Evolutionary conservation across 2,113 vertebrate genomes (phyloP).

Genomic region (Tragelaphus buxtoni): DNA sequence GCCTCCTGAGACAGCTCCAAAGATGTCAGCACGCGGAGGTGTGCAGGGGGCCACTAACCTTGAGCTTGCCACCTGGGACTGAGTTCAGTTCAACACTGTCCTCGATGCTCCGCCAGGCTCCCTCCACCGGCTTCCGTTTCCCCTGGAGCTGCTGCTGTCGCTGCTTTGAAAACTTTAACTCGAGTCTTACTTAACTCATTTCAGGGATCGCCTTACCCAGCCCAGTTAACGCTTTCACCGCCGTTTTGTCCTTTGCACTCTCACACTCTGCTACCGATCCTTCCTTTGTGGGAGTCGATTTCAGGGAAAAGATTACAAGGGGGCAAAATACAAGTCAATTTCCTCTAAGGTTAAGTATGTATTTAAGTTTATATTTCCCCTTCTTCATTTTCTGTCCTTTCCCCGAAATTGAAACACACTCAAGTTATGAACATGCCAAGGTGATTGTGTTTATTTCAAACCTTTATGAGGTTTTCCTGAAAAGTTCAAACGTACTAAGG

Average conservation of each 20-base stretch:
- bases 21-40: not conserved
- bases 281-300: not conserved
- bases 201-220: conserved; percentile 62
- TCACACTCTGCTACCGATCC: not conserved
- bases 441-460: conserved; percentile 6
- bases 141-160: not conserved
- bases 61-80: not conserved
- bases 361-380: not conserved
- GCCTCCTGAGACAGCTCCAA: not conserved
- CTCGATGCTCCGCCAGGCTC: not conserved
- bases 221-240: conserved; percentile 74
- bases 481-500: not conserved
- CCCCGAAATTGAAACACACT: not conserved
- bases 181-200: conserved; percentile 55
- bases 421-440: not conserved
- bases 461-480: conserved; percentile 7
- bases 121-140: not conserved
- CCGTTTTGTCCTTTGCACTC: not conserved
- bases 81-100: not conserved
- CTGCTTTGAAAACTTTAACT: conserved; percentile 71
- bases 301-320: not conserved
- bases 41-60: conserved; percentile 67
- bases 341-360: not conserved
- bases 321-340: not conserved
- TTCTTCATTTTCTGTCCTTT: not conserved